Evolutionary conservation across 2,113 vertebrate genomes (phyloP).

Genomic region (Gnathonemus longibarbis): DNA sequence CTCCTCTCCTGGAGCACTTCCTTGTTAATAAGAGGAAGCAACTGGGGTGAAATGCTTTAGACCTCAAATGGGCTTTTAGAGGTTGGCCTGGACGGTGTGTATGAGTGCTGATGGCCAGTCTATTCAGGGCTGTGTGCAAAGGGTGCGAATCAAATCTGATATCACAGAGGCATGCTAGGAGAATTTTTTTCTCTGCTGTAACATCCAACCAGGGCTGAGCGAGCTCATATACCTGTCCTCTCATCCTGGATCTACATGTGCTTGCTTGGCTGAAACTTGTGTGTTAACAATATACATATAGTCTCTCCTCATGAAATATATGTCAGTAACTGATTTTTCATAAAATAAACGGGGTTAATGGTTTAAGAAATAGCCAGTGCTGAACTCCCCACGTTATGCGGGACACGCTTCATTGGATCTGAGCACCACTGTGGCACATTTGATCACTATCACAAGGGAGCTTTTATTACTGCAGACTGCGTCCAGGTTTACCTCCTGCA

Average conservation of each 20-base stretch:
- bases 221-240: background rate
- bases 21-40: background rate
- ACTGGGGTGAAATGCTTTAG: background rate
- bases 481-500: background rate
- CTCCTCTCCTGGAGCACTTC: background rate
- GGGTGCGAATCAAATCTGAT: background rate
- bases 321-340: background rate
- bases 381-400: background rate
- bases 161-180: conserved; percentile 11
- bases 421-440: background rate
- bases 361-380: background rate
- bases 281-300: background rate
- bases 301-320: background rate
- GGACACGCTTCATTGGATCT: conserved; percentile 4
- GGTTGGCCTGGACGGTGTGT: background rate
- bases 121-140: background rate
- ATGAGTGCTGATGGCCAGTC: background rate
- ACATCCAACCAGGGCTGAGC: background rate
- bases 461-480: background rate
- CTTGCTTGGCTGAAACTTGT: background rate
- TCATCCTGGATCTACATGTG: background rate
- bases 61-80: background rate
- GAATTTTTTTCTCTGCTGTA: background rate
- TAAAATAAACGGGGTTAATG: background rate
- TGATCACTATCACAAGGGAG: background rate